Percentiles rank a stretch among this genome's conserved stretches.
Evolutionary conservation across 2,797 vertebrate genomes (phyloP).

Genomic region (Acanthornis magna): DNA sequence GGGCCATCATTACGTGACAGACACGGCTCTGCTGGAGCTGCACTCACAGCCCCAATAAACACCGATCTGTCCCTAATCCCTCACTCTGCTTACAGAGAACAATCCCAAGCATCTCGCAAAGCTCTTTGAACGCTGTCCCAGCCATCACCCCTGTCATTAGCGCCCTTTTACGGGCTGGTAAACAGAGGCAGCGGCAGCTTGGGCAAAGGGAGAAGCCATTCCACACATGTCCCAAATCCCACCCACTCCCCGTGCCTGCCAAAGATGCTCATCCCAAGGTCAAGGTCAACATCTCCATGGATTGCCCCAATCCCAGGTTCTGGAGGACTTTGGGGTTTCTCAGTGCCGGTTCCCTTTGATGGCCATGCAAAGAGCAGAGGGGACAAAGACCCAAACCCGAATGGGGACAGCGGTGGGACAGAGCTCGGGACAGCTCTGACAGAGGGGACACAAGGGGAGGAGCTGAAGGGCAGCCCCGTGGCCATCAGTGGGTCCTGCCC

Average conservation of each 20-base stretch:
- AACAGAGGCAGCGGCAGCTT: neutral
- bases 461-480: fast-evolving
- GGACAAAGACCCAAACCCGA: neutral
- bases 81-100: neutral
- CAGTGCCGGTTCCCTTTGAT: neutral
- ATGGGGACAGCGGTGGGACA: neutral
- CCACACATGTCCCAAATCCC: neutral
- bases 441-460: neutral
- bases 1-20: neutral
- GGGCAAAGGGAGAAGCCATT: neutral
- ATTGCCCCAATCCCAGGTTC: neutral
- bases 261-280: neutral
- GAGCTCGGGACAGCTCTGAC: too few relatives aligned
- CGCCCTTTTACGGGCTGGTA: neutral
- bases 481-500: neutral
- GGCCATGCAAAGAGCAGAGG: too few relatives aligned
- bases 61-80: neutral
- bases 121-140: neutral
- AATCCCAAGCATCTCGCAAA: neutral
- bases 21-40: neutral
- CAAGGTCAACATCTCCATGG: neutral
- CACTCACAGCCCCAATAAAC: neutral
- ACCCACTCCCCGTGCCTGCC: too few relatives aligned
- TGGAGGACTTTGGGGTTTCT: too few relatives aligned
- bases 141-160: neutral